Evolutionary conservation across 2,797 vertebrate species (phyloP).

Genomic region (Pteronotus mesoamericanus): DNA sequence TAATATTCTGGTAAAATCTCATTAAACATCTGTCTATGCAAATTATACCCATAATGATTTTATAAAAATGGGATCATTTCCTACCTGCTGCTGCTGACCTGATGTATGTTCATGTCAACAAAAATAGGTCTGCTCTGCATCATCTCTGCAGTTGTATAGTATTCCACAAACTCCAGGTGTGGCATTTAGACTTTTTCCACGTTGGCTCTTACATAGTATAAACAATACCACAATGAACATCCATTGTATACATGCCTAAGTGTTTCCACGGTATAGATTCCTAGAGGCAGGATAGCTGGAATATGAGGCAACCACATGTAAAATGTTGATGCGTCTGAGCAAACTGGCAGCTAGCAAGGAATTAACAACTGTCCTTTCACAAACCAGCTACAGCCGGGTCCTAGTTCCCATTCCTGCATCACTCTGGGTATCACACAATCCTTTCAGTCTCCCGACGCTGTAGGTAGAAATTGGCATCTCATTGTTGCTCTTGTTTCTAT

Average conservation of each 20-base stretch:
- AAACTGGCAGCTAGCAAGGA: background rate
- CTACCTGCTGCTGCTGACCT: fast-evolving
- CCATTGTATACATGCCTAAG: background rate
- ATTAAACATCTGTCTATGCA: background rate
- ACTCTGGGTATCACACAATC: fast-evolving
- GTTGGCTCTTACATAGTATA: fast-evolving
- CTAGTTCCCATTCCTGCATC: background rate
- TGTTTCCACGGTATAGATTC: background rate
- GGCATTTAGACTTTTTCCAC: background rate
- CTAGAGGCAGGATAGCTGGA: background rate
- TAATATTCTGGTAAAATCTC: background rate
- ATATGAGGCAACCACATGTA: fast-evolving
- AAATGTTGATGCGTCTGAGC: background rate
- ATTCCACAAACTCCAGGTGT: too few relatives aligned
- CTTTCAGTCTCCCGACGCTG: fast-evolving
- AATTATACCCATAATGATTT: background rate
- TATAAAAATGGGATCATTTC: background rate
- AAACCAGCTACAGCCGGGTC: background rate
- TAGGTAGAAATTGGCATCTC: background rate
- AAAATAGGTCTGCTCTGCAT: fast-evolving
- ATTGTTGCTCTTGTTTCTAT: background rate
- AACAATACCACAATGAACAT: fast-evolving
- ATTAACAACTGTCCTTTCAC: fast-evolving
- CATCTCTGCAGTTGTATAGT: fast-evolving
- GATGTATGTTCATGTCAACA: background rate